These are phyloP conservation scores for Echeneis naucrates DNA, from an alignment of 2,797 vertebrate species.

Conservation along the genomic window DNA sequence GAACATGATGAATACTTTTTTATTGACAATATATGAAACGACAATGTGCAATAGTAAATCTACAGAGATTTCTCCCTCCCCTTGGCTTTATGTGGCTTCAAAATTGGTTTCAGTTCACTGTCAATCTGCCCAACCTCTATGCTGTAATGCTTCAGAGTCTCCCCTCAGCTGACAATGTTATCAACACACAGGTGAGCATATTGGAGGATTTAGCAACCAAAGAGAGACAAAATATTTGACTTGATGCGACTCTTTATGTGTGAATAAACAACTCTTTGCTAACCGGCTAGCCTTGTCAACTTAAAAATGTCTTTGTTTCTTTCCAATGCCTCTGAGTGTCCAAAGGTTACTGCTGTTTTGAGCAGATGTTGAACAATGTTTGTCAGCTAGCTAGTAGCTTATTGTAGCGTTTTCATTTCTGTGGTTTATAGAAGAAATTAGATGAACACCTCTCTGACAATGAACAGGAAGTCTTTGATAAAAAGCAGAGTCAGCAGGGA, in stretches of 20 bases:
- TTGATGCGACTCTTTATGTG: not conserved
- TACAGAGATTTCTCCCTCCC: not conserved
- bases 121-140: not conserved
- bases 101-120: not conserved
- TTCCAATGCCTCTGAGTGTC: not conserved
- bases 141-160: not conserved
- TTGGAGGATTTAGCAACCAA: not conserved
- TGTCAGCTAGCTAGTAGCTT: not conserved
- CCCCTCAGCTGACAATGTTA: not conserved
- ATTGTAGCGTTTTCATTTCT: not conserved
- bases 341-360: not conserved
- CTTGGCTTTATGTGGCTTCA: not conserved
- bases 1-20: not conserved
- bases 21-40: not conserved
- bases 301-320: not conserved
- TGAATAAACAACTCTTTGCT: not conserved
- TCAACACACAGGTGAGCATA: not conserved
- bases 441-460: slow-evolving; percentile 18
- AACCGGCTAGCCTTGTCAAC: not conserved
- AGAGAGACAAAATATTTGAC: not conserved
- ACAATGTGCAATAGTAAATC: not conserved
- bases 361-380: not conserved
- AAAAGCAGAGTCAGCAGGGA: slow-evolving; percentile 39
- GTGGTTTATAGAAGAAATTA: slow-evolving; percentile 13
- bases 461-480: slow-evolving; percentile 4